These are phyloP conservation scores for Cyprinus carpio DNA, from an alignment of 2,113 vertebrate species.

Conservation along the genomic window DNA sequence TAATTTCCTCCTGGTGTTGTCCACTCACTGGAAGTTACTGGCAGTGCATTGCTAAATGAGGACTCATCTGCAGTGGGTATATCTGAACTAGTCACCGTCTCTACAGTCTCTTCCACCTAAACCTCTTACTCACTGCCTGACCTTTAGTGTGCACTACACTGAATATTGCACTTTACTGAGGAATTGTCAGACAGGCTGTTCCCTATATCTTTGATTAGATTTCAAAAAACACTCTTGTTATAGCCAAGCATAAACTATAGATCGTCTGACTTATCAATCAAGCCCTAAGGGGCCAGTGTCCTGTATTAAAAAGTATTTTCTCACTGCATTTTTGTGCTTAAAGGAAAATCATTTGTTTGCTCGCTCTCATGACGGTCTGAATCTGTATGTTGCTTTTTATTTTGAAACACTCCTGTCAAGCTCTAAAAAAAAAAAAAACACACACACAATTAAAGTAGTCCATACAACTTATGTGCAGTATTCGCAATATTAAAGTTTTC, in stretches of 20 bases:
- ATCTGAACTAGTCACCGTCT: conserved; percentile 59
- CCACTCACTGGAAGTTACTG: conserved; percentile 60
- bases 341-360: background rate
- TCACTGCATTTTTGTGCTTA: background rate
- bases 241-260: background rate
- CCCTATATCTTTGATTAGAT: conserved; percentile 8
- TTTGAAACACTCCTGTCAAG: background rate
- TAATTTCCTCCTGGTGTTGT: background rate
- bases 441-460: background rate
- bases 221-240: background rate
- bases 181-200: conserved; percentile 11
- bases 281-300: background rate
- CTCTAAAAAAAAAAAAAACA: background rate
- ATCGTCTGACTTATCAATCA: background rate
- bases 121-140: conserved; percentile 29
- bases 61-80: conserved; percentile 60
- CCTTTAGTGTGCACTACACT: conserved; percentile 35
- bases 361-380: background rate
- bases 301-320: background rate
- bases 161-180: conserved; percentile 47
- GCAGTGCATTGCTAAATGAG: conserved; percentile 42
- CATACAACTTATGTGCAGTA: background rate
- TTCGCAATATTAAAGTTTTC: background rate
- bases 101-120: conserved; percentile 43
- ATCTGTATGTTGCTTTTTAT: background rate